Conservation (phyloP, 2,888 invertebrate genomes). For the Didymodactylos carnosus region DNA sequence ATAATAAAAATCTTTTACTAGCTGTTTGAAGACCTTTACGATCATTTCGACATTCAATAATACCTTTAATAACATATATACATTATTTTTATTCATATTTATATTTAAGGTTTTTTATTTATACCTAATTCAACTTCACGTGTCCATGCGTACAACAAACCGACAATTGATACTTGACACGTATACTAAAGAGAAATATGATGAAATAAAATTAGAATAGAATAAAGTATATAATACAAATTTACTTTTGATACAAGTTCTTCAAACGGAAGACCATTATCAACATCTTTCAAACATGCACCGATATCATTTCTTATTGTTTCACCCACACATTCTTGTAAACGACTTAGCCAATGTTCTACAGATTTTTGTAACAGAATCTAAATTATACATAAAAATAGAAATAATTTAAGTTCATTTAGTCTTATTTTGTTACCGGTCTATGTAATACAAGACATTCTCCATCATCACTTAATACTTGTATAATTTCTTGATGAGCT, state of each 20-base stretch:
- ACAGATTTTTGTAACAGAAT: slow-evolving; percentile 28
- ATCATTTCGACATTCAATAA: slow-evolving; percentile 29
- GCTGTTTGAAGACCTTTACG: slow-evolving; percentile 27
- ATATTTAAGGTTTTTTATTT: too few species aligned
- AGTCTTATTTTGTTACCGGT: background rate
- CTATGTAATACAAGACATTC: background rate
- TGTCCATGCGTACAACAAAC: slow-evolving; percentile 32
- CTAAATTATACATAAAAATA: too few species aligned
- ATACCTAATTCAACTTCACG: slow-evolving; percentile 29
- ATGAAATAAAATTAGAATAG: background rate
- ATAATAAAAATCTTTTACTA: slow-evolving; percentile 24
- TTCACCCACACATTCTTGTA: slow-evolving; percentile 24
- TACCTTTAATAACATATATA: too few species aligned
- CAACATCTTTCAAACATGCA: slow-evolving; percentile 25
- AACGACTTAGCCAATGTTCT: slow-evolving; percentile 28
- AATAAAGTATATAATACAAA: background rate
- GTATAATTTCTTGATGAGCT: slow-evolving; percentile 1
- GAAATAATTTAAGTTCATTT: too few species aligned
- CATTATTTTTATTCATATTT: too few species aligned
- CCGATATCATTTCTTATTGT: slow-evolving; percentile 24
- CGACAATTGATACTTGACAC: slow-evolving; percentile 30
- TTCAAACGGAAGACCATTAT: slow-evolving; percentile 25
- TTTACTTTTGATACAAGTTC: slow-evolving; percentile 30
- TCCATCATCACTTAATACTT: slow-evolving; percentile 11
- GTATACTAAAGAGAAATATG: slow-evolving; percentile 24